Evolutionary conservation across 2,113 vertebrate genomes (phyloP).

Genomic region (Otolemur garnettii): DNA sequence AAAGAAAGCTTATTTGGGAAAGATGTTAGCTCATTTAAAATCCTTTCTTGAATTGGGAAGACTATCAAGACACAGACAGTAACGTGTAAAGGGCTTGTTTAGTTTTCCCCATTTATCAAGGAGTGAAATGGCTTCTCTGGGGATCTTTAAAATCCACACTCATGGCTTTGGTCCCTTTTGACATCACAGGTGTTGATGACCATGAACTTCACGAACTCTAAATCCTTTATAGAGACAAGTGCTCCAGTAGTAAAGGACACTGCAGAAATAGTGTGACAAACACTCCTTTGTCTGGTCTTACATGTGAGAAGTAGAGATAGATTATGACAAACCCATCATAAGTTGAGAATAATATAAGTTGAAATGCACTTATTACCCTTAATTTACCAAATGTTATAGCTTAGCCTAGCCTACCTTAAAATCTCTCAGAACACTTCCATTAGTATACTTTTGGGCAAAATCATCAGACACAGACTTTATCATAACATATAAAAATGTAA

Average conservation of each 20-base stretch:
- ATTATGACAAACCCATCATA: background rate
- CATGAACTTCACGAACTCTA: background rate
- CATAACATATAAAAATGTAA: background rate
- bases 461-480: background rate
- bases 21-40: constrained; percentile 38
- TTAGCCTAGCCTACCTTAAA: background rate
- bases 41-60: constrained; percentile 22
- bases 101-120: background rate
- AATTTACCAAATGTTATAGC: background rate
- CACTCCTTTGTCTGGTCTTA: background rate
- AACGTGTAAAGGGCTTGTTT: background rate
- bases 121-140: background rate
- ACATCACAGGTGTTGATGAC: background rate
- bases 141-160: background rate
- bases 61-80: background rate
- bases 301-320: background rate
- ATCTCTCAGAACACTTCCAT: background rate
- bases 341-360: background rate
- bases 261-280: constrained; percentile 1
- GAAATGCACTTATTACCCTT: background rate
- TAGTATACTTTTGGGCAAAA: background rate
- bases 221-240: background rate
- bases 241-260: background rate
- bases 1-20: constrained; percentile 27
- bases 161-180: background rate